These are phyloP conservation scores for Pterocles burchelli DNA, from an alignment of 2,113 vertebrate genomes.

Conservation along the genomic window DNA sequence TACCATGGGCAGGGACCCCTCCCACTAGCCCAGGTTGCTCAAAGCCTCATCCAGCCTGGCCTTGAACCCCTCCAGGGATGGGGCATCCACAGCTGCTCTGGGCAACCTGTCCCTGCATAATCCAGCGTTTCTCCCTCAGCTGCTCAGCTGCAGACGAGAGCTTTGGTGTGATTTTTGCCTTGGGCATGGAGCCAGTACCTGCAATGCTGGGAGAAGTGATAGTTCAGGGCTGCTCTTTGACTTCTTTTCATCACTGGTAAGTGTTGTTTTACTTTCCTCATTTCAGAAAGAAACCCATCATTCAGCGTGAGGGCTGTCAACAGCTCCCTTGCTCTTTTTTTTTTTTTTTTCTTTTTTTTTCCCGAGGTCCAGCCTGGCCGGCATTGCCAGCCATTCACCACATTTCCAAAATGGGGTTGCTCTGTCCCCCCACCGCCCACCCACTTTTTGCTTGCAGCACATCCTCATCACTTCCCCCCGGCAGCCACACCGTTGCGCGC, in stretches of 20 bases:
- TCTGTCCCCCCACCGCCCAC: background rate
- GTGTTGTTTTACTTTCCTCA: conserved; percentile 44
- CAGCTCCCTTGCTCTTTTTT: background rate
- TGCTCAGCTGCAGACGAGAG: conserved; percentile 2
- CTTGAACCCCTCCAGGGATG: too few species aligned
- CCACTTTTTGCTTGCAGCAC: background rate
- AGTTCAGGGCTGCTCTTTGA: conserved; percentile 65
- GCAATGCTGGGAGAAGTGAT: conserved; percentile 31
- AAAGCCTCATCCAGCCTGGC: too few species aligned
- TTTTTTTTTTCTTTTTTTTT: background rate
- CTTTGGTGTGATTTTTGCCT: conserved; percentile 66
- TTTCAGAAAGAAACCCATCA: conserved; percentile 26
- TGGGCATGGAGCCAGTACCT: conserved; percentile 51
- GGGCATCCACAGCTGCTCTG: too few species aligned
- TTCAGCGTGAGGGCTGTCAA: conserved; percentile 23
- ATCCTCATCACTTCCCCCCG: background rate
- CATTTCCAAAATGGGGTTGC: background rate
- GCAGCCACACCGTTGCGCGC: background rate
- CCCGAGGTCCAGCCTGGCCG: background rate
- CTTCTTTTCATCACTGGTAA: conserved; percentile 34
- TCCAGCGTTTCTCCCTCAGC: background rate
- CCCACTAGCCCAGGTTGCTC: too few species aligned
- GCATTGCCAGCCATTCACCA: background rate
- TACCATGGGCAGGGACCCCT: too few species aligned
- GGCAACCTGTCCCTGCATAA: background rate